Evolutionary conservation across 2,888 invertebrate genomes (phyloP), one percentile per base, ranked within the genome.

Genomic region (Clepsis dumicolana): DNA sequence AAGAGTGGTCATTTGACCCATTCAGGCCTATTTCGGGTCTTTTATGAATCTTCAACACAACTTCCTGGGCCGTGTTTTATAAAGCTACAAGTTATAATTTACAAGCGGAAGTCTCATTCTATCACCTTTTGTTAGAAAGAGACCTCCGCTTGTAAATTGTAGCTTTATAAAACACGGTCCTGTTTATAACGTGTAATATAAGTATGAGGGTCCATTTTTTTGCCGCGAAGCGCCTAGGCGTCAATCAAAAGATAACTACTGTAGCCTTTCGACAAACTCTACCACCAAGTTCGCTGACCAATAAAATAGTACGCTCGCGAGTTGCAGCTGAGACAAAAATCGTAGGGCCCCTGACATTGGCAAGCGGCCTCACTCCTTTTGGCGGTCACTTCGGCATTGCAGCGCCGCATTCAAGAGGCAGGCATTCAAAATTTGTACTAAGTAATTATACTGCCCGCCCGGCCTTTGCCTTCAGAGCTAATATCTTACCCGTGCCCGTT

Each of bases 331-430:
- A 84, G 78, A 82, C 83, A 83, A 87, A 86, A 88, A 85, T 87
- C 85, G 83, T 86, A 87, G 90, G 91, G 90, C 92, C 90, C 92
- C 91, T 92, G 92, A 93, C 92, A 91, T 92, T 92, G 92, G 84
- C 80, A 75, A 81, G 79, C 83, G 89, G 86, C 91, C 91, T 90
- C 84, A 82, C 75, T 75, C 71, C 85, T 89, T 93, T 92, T 89
- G 92, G 91, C 88, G 89, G 83, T 89, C 80, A 87, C 93, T 92
- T 92, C 92, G 93, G 91, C 93, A 92, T 88, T 93, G 91, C 89
- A 86, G 68, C 74, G 82, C 84, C 83, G 77, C 75, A 79, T 78
- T 81, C 78, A 77, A 81, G 78, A 82, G 78, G 65, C 69, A 72
- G 71, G 71, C 71, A 75, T 82, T 86, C 82, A 83, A 87, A 86